Conservation (phyloP, 2,888 invertebrate genomes). For the Teinopalpus imperialis region DNA sequence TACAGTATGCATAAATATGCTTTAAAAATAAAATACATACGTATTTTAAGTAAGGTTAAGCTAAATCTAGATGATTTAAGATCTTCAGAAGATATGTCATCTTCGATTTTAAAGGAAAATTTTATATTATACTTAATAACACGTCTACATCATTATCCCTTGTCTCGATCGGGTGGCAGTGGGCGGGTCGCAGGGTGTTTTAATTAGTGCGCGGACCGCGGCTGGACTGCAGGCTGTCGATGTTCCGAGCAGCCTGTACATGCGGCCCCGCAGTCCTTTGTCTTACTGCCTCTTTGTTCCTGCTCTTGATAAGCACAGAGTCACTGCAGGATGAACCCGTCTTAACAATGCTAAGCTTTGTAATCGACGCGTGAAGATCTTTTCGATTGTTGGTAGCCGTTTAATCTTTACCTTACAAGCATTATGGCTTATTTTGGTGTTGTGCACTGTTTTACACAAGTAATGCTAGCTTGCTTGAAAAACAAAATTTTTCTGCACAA, state of each 20-base stretch:
- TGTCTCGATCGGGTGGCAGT: constrained; percentile 31
- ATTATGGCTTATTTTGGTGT: too few relatives aligned
- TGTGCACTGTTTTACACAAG: too few relatives aligned
- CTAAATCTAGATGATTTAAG: too few relatives aligned
- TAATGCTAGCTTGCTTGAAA: too few relatives aligned
- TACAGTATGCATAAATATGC: too few relatives aligned
- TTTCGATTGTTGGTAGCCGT: background rate
- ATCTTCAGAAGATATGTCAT: too few relatives aligned
- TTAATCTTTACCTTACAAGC: too few relatives aligned
- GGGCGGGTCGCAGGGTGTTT: constrained; percentile 56
- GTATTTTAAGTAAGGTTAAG: too few relatives aligned
- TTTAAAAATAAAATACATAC: too few relatives aligned
- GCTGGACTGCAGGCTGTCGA: constrained; percentile 53
- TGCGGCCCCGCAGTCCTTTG: constrained; percentile 36
- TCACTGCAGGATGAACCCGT: constrained; percentile 17
- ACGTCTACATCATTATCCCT: constrained; percentile 17
- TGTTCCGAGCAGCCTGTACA: constrained; percentile 37
- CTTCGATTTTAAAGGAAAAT: too few relatives aligned
- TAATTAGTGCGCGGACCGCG: constrained; percentile 76
- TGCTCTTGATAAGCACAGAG: constrained; percentile 32
- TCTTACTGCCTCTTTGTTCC: constrained; percentile 35
- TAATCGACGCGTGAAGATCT: constrained; percentile 18
- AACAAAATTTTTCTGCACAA: too few relatives aligned
- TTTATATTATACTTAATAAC: background rate
- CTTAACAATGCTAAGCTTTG: constrained; percentile 21